Base-by-base conservation (phyloP, 2,113 vertebrate species). In the Nematolebias whitei region DNA sequence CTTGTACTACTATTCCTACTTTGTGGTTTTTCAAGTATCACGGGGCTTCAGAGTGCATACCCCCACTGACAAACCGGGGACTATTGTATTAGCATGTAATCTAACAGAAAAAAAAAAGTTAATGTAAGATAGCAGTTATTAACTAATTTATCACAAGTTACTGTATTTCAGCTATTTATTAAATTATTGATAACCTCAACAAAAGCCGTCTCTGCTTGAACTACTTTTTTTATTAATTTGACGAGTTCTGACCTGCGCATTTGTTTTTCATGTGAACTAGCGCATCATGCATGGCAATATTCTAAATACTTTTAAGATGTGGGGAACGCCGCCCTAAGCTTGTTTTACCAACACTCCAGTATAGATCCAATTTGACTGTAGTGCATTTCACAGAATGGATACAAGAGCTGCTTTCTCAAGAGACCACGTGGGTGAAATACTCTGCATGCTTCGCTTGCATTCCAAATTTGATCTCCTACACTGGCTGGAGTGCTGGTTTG, bases 351-450 rank as follows among this genome's bases (percentile, higher is more conserved):
- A 3, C 29, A 56, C 13, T 32, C 12, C 16, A 54, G 2, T 18
- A 24, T 3, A 45, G 35, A 39, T 24, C 1, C 9, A 29, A 66
- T 51, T 62, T n/a, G 5, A 16, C 45, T 38, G 4, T 5, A 5
- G 20, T 19, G 12, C 41, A 35, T 51, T 23, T 15, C 7, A 45
- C 22, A 29, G 24, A 32, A 50, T 59, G 19, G n/a, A 68, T 67
- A 40, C 32, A 5, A 6, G 10, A 19, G 12, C 26, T 20, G 10
- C 12, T 55, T 60, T 43, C 38, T 77, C 18, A 62, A n/a, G 41
- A 40, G n/a, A 45, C 3, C 50, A 40, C 64, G 44, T 20, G 15
- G 26, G 49, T 71, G 44, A 69, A 38, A n/a, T 44, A n/a, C 60
- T 43, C 38, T 50, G 39, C 19, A 18, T 35, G 43, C 26, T 63